Conservation (phyloP, 2,888 invertebrate species). For the Lasioglossum oenotherae region DNA sequence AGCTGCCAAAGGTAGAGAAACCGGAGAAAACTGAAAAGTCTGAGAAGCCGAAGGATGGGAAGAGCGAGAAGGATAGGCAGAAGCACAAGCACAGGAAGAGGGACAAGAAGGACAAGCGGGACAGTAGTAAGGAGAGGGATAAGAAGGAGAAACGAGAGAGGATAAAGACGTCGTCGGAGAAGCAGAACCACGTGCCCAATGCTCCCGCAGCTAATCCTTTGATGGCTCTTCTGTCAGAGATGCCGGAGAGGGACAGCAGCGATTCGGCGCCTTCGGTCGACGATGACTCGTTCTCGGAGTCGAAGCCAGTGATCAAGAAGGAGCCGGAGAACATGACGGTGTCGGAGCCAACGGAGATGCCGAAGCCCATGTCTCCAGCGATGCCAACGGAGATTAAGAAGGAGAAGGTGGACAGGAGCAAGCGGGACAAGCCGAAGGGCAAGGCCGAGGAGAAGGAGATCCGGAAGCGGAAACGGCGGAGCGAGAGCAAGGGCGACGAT, state of each 20-base stretch:
- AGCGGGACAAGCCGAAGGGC: constrained; percentile 83
- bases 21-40: constrained; percentile 78
- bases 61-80: constrained; percentile 82
- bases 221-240: constrained; percentile 78
- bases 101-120: constrained; percentile 87
- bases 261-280: constrained; percentile 79
- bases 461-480: constrained; percentile 79
- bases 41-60: constrained; percentile 78
- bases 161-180: constrained; percentile 78
- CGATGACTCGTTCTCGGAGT: constrained; percentile 75
- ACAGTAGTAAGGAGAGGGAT: constrained; percentile 88
- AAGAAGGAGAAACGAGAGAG: constrained; percentile 81
- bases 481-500: constrained; percentile 76
- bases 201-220: constrained; percentile 85
- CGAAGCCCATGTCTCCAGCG: constrained; percentile 80
- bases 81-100: constrained; percentile 86
- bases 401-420: constrained; percentile 81
- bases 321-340: constrained; percentile 65
- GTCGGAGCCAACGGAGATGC: constrained; percentile 61
- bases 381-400: constrained; percentile 78
- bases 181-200: constrained; percentile 72
- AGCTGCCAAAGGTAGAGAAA: constrained; percentile 69
- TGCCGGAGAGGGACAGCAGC: constrained; percentile 79
- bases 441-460: constrained; percentile 84
- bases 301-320: constrained; percentile 68